These are phyloP conservation scores for Serranus cabrilla DNA, from an alignment of 2,797 vertebrate genomes.

Conservation along the genomic window DNA sequence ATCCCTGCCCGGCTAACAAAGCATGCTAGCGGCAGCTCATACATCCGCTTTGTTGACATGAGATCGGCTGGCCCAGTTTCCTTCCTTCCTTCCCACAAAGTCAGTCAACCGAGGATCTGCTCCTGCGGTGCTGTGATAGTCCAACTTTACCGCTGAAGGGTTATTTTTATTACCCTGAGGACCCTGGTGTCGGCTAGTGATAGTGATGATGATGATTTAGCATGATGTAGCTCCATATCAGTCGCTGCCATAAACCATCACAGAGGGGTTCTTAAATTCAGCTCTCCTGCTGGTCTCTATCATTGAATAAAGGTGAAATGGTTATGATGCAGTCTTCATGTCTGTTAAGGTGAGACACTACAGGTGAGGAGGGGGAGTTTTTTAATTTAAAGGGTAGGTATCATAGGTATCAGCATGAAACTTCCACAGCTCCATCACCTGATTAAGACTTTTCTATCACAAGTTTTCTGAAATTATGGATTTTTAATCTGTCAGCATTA, in stretches of 20 bases:
- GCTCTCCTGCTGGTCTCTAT: constrained; percentile 10
- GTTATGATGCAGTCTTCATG: neutral
- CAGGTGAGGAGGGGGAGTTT: too few species aligned
- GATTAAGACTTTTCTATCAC: too few species aligned
- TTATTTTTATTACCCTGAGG: constrained; percentile 22
- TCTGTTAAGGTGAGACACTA: neutral
- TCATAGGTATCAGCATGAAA: too few species aligned
- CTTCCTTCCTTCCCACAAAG: constrained; percentile 50
- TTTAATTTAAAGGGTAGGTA: too few species aligned
- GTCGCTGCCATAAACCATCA: constrained; percentile 2
- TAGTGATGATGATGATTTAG: constrained; percentile 17
- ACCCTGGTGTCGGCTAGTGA: neutral
- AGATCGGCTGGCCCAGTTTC: constrained; percentile 72
- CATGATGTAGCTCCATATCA: constrained; percentile 36
- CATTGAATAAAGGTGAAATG: constrained; percentile 1
- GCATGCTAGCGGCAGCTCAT: constrained; percentile 75
- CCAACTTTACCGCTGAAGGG: constrained; percentile 10
- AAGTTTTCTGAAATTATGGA: too few species aligned
- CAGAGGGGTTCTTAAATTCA: constrained; percentile 21
- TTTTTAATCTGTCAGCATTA: too few species aligned
- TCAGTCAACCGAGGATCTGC: constrained; percentile 21
- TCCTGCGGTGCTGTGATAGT: constrained; percentile 33
- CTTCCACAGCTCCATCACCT: too few species aligned
- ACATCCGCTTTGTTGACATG: constrained; percentile 86
- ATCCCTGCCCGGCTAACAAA: constrained; percentile 78